Evolutionary conservation across 2,113 vertebrate genomes (phyloP), one percentile per base, ranked within the genome.

Genomic region (Morone saxatilis): DNA sequence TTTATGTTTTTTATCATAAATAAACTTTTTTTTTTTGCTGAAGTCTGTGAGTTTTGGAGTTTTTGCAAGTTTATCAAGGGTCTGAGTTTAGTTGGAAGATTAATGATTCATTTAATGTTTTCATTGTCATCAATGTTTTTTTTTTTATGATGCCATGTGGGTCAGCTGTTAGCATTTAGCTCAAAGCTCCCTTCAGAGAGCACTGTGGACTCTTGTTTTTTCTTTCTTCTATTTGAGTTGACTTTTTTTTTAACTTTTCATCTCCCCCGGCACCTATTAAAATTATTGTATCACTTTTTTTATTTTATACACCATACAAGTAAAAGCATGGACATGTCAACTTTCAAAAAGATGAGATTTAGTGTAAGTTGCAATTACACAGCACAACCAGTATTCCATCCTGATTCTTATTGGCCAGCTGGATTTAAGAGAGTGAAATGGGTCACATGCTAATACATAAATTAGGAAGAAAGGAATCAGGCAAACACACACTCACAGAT

Each of bases 401-500:
- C 41, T 36, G 43, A 20, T 7, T 54, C 25, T 50, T 45, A 51
- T n/a, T 48, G 19, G 36, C 14, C 2, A 1, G 0, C 45, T 4
- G 0, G 36, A 7, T 77, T 54, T n/a, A 45, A 61, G n/a, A 81
- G 20, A 54, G 59, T 22, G 6, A 48, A 81, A 62, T 40, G 17
- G 16, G 48, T 73, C 71, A 51, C 38, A 4, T 78, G 60, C 40
- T 59, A 45, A 63, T 9, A 16, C 31, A 72, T 57, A 0, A 74
- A 73, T 63, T 45, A 72, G 22, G 63, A 73, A 56, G 31, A 65
- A 65, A 47, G 41, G 4, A 70, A 36, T 48, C 0, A 43, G 31
- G 71, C 80, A 80, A 85, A 86, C 66, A 54, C 78, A 71, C 60
- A 38, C 71, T 20, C 81, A 72, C 73, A 66, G 31, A 69, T 48